Base-by-base conservation (phyloP, 2,113 vertebrate species). In the Leuciscus idus region DNA sequence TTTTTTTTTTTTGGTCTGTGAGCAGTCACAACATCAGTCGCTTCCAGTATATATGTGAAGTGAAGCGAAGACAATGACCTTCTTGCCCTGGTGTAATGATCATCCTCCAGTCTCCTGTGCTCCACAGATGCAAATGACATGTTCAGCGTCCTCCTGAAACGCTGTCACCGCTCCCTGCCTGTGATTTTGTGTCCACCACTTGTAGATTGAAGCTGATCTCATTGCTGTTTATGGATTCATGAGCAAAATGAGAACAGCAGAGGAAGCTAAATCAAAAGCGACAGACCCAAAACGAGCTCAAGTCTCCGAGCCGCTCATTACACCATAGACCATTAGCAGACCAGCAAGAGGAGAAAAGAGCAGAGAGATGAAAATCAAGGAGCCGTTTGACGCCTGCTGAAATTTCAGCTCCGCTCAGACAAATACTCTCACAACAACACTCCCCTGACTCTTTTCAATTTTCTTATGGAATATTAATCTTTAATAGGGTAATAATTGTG, bases 401-500 rank as follows among this genome's bases (percentile, higher is more conserved):
- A 83, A 30, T 77, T 84, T 57, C 55, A 77, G 73, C 86, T 90
- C 19, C 75, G 57, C 89, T 88, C 85, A 88, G 84, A 91, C 81
- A 90, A 93, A 92, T 48, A n/a, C 88, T 87, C 88, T 87, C 89
- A 74, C 83, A 86, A 86, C 83, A 87, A 88, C 89, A 46, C 55
- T 28, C 57, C 88, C 61, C 4, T 21, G 26, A 90, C 92, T 92
- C 90, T 92, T 92, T 95, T 93, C 91, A 94, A 93, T 93, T 95
- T 93, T 91, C 91, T 83, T 88, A 82, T 81, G 87, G 92, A 93
- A 93, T 93, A 94, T 94, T 93, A 95, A 94, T 95, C 94, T 94
- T 95, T 95, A 95, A 95, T 95, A 92, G 91, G 92, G 89, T 94
- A 92, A 94, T 95, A 95, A 95, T 95, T 95, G 95, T 92, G 92